Percentiles rank a stretch among this genome's conserved stretches.
Conservation (phyloP, 1,140 invertebrate genomes). For the Habropoda laboriosa region DNA sequence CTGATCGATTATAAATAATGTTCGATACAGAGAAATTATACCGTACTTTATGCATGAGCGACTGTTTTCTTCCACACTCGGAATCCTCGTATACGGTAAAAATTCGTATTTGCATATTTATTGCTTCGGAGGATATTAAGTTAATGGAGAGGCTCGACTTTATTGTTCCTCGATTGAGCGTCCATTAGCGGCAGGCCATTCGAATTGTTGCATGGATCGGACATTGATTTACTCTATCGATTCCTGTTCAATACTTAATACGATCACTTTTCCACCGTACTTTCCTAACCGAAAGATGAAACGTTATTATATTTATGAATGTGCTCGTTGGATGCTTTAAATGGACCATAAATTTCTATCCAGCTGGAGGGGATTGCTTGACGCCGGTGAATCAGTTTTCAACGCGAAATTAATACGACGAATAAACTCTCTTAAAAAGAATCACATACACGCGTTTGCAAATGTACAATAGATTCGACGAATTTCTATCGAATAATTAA, state of each 20-base stretch:
- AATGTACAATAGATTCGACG: no score
- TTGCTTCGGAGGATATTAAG: background rate
- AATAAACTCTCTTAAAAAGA: background rate
- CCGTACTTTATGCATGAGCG: background rate
- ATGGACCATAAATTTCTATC: background rate
- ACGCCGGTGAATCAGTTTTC: background rate
- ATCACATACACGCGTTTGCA: background rate
- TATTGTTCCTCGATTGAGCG: background rate
- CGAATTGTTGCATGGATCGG: background rate
- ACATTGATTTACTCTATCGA: background rate
- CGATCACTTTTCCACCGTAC: background rate
- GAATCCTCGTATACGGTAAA: background rate
- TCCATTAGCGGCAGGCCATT: background rate
- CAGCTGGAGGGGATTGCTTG: background rate
- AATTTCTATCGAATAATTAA: no score
- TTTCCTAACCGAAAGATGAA: background rate
- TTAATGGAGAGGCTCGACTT: background rate
- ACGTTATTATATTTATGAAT: background rate
- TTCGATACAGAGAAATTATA: background rate
- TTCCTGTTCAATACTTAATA: background rate
- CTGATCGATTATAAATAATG: background rate
- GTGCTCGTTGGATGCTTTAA: background rate
- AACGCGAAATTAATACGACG: background rate
- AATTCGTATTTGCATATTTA: conserved; percentile 4
- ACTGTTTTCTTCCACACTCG: background rate